Evolutionary conservation across 1,140 invertebrate genomes (phyloP), one percentile per base, ranked within the genome.

Genomic region (Papilio machaon): DNA sequence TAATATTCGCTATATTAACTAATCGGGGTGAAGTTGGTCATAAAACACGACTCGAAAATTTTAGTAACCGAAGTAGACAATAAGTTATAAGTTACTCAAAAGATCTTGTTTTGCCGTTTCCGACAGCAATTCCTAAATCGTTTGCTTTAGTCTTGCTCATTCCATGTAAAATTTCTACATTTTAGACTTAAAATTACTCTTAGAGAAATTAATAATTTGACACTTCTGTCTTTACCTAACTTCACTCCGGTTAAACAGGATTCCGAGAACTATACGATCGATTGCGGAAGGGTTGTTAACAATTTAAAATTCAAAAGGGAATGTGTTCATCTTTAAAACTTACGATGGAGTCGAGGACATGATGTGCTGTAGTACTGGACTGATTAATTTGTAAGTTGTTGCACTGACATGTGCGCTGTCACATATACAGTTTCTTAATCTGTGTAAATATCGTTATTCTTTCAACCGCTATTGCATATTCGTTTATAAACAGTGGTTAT

Each of bases 401-500:
- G 80, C 80, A 81, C 49, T 75, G 80, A 79, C 82, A 73, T 35
- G 79, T 67, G 47, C 19, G 83, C 58, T 82, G 83, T 82, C 84
- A 88, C 81, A 86, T 86, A 67, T 90, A 89, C 84, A 82, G 86
- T 83, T 91, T 91, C 88, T 93, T 90, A 87, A 89, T 89, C 90
- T 88, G 89, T 92, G 91, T 94, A 94, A 92, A 94, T 94, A 94
- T 92, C 90, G 90, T 92, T 92, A 90, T 87, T 86, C 87, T 89
- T 85, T 90, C 86, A 90, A 91, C 83, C 86, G 89, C 88, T 91
- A 87, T 89, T 88, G 86, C 85, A 86, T 89, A 86, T 82, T 83
- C 90, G 90, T 83, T 83, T 88, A 79, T 88, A 84, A 87, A 91
- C 81, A 88, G 84, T 82, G 81, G 74, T 89, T 89, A 89, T 88